Evolutionary conservation across 2,113 vertebrate species (phyloP).

Genomic region (Carlito syrichta): DNA sequence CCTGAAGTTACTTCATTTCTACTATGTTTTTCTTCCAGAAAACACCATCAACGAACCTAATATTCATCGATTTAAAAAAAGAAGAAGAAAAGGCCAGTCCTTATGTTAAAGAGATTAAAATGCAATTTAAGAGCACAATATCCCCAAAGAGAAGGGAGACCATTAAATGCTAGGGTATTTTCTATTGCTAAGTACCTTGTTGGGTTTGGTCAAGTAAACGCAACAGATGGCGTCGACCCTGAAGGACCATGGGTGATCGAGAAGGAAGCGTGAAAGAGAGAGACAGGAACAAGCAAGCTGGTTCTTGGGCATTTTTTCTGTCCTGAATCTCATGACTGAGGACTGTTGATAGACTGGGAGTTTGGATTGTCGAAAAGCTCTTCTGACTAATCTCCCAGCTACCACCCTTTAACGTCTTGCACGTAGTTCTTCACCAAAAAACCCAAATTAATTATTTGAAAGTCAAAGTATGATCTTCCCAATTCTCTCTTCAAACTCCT

Average conservation of each 20-base stretch:
- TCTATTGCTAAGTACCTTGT: not conserved
- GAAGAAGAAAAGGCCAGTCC: not conserved
- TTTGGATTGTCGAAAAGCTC: too few relatives aligned
- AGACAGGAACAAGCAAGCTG: not conserved
- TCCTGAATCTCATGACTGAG: not conserved
- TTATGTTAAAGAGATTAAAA: not conserved
- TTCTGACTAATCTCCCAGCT: not conserved
- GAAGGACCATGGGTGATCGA: not conserved
- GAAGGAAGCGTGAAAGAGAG: not conserved
- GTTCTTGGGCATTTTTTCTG: not conserved
- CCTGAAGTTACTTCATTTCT: not conserved
- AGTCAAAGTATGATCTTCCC: not conserved
- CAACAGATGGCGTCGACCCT: not conserved
- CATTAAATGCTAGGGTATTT: not conserved
- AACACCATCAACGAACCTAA: not conserved
- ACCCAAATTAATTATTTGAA: too few relatives aligned
- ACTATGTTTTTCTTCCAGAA: not conserved
- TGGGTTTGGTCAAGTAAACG: not conserved
- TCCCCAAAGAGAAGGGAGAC: not conserved
- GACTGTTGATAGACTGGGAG: too few relatives aligned
- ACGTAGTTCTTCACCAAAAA: not conserved
- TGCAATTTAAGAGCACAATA: not conserved
- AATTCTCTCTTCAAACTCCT: not conserved
- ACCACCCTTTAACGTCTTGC: too few relatives aligned
- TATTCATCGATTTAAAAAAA: not conserved